Base-by-base conservation (phyloP, 1,140 invertebrate genomes). In the Fopius arisanus region DNA sequence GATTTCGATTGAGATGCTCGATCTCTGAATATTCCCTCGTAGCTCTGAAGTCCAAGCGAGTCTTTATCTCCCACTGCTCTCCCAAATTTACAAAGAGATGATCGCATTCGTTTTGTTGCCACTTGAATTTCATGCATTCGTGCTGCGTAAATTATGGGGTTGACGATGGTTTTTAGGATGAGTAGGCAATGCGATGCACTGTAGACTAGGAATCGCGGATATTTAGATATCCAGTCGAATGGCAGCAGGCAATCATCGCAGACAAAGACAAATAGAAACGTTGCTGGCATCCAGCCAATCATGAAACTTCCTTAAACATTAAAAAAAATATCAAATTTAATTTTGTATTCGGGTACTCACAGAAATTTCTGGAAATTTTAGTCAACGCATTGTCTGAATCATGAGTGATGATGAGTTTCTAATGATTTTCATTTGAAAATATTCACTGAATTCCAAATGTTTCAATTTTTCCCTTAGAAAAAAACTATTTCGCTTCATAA, bases 91-190 rank as follows among this genome's bases (percentile, higher is more conserved):
- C 54, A 12, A 26, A 59, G 6, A 26, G 54, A 26, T 14, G 23
- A 12, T 7, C 62, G 37, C 51, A 33, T 69, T 43, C 40, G 6
- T 69, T 70, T 81, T 14, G 54, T 59, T 12, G 54, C 54, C 26
- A 90, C 90, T 85, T 91, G 89, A 51, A 92, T 91, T 72, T 93
- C 92, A 29, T 89, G 87, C 89, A 94, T 92, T 62, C 93, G 81
- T 1, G 91, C 89, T 2, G 92, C 91, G 79, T 94, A 94, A 41
- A 94, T 93, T 51, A 93, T 91, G 0, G 92, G 92, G 83, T 94
- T 92, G 28, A 90, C 87, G 7, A 92, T 78, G 19, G 91, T 90
- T 78, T 94, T 94, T 14, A 92, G 78, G 9, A 93, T 89, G 14
- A 93, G 82, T 5, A 94, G 83, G 5, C 84, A 82, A 78, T 91